A percentile compares a stretch with the other conserved stretches of the same genome.
Evolutionary conservation across 2,113 vertebrate species (phyloP).

Genomic region (Myrmecophaga tridactyla): DNA sequence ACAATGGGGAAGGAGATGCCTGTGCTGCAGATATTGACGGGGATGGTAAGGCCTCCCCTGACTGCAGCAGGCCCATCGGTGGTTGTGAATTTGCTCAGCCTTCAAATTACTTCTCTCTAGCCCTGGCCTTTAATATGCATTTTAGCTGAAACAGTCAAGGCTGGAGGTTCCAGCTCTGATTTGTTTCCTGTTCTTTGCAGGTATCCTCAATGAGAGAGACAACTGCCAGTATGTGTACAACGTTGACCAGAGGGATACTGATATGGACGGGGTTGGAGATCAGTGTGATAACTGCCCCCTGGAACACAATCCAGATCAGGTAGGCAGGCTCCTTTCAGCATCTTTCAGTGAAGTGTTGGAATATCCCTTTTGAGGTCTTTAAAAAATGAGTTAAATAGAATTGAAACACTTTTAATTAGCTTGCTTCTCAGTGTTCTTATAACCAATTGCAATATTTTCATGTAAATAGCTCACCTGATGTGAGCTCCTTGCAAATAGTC

Average conservation of each 20-base stretch:
- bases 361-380: background rate
- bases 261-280: slow-evolving; percentile 96
- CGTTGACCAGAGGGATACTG: slow-evolving; percentile 95
- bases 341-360: background rate
- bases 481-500: background rate
- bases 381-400: background rate
- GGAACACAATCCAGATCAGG: slow-evolving; percentile 98
- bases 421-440: rapidly evolving
- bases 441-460: background rate
- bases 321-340: slow-evolving; percentile 67
- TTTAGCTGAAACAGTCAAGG: background rate
- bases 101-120: background rate
- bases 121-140: background rate
- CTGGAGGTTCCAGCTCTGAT: background rate
- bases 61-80: rapidly evolving
- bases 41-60: slow-evolving; percentile 86
- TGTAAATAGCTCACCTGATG: background rate
- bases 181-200: slow-evolving; percentile 77
- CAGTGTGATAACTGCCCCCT: slow-evolving; percentile 99
- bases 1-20: slow-evolving; percentile 96
- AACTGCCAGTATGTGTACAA: slow-evolving; percentile 99
- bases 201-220: slow-evolving; percentile 95
- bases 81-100: rapidly evolving
- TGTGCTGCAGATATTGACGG: slow-evolving; percentile 98
- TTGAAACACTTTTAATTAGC: background rate